Conservation (phyloP, 2,888 invertebrate species). For the Monochamus alternatus region DNA sequence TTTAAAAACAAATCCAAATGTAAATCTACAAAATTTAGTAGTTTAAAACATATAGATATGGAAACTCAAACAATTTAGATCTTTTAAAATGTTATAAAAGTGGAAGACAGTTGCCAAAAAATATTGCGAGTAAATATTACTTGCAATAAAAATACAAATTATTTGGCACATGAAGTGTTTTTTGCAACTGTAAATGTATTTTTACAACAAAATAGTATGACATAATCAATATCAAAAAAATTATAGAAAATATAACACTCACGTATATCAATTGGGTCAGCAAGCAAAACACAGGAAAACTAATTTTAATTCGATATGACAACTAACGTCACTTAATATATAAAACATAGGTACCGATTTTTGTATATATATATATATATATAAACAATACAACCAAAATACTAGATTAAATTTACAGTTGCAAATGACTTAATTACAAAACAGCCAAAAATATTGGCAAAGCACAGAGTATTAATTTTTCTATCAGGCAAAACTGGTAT, state of each 20-base stretch:
- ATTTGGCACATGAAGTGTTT: conserved; percentile 58
- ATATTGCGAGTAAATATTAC: conserved; percentile 57
- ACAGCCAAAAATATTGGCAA: conserved; percentile 60
- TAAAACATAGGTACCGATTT: too few relatives aligned
- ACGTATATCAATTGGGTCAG: too few relatives aligned
- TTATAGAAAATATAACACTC: too few relatives aligned
- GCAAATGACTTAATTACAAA: conserved; percentile 44
- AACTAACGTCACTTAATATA: too few relatives aligned
- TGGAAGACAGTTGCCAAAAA: conserved; percentile 68
- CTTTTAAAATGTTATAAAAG: conserved; percentile 58
- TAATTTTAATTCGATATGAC: too few relatives aligned
- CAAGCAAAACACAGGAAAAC: too few relatives aligned
- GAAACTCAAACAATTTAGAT: conserved; percentile 26
- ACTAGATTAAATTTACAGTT: conserved; percentile 28
- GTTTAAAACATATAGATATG: conserved; percentile 16
- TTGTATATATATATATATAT: background rate
- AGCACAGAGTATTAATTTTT: conserved; percentile 66
- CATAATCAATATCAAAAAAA: background rate
- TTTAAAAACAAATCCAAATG: conserved; percentile 15
- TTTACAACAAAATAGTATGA: background rate
- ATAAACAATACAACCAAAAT: background rate
- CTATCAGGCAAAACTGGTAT: conserved; percentile 69
- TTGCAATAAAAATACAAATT: conserved; percentile 57
- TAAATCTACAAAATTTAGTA: conserved; percentile 21
- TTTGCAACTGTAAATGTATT: conserved; percentile 30